phyloP scores from a whole-genome alignment of 2,888 invertebrate genomes.

The Pterostichus madidus region DNA sequence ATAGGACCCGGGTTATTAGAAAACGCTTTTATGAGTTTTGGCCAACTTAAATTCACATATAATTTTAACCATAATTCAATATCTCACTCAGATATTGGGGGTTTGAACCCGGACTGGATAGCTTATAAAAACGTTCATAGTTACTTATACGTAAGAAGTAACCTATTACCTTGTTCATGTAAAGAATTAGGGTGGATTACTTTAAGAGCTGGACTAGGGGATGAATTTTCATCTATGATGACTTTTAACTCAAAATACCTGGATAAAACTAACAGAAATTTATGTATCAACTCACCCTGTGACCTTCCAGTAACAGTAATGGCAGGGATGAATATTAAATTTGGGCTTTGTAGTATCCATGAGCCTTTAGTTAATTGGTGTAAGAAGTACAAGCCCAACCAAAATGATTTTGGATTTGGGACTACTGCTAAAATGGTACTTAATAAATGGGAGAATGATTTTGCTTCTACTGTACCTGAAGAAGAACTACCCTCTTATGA shows the following conservation, averaged over 20 bases:
- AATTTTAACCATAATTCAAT: conserved; percentile 45
- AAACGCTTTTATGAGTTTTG: conserved; percentile 43
- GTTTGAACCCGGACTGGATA: conserved; percentile 38
- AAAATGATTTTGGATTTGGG: not conserved
- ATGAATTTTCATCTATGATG: conserved; percentile 35
- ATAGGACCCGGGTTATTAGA: conserved; percentile 57
- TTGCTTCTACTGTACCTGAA: not conserved
- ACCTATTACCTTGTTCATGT: conserved; percentile 50
- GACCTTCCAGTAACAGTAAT: conserved; percentile 35
- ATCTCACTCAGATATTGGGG: conserved; percentile 50
- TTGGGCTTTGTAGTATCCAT: conserved; percentile 16
- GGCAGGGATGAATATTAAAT: conserved; percentile 46
- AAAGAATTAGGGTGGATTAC: conserved; percentile 60
- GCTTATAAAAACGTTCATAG: conserved; percentile 46
- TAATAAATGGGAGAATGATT: conserved; percentile 40
- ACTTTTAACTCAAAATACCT: conserved; percentile 44
- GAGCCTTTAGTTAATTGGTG: conserved; percentile 35
- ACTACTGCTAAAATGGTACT: conserved; percentile 18
- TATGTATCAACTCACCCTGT: conserved; percentile 35
- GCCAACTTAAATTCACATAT: conserved; percentile 45
- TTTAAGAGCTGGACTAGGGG: conserved; percentile 25
- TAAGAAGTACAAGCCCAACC: conserved; percentile 10
- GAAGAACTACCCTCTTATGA: not conserved
- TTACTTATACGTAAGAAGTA: conserved; percentile 4
- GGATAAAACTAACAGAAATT: conserved; percentile 12